A percentile compares a stretch with the other conserved stretches of the same genome.
Conservation (phyloP, 2,113 vertebrate species). For the Crotophaga sulcirostris region DNA sequence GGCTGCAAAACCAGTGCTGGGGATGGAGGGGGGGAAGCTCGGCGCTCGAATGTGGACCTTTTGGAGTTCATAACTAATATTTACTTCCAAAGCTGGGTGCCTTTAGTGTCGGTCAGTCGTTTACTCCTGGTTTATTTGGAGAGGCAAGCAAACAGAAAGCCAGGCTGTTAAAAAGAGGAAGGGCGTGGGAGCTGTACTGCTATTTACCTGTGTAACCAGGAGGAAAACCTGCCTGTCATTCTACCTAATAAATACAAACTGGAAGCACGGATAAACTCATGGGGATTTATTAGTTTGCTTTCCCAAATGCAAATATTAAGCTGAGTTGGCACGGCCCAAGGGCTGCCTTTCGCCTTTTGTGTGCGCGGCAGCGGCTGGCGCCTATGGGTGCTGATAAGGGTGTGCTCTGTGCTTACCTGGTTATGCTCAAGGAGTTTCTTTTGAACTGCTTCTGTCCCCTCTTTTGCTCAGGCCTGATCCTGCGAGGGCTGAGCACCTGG, state of each 20-base stretch:
- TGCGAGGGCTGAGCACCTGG: background rate
- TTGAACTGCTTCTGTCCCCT: background rate
- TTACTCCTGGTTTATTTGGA: background rate
- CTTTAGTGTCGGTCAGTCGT: background rate
- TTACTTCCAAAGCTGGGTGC: constrained; percentile 17
- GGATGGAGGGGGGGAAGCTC: background rate
- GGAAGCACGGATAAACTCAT: background rate
- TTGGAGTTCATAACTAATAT: background rate
- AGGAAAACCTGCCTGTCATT: constrained; percentile 5
- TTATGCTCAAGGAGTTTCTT: background rate
- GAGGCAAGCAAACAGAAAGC: constrained; percentile 1
- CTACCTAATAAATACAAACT: constrained; percentile 45
- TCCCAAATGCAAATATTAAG: constrained; percentile 65
- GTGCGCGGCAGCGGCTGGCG: background rate
- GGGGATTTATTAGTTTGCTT: constrained; percentile 75
- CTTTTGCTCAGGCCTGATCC: background rate
- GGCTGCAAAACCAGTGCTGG: accelerated
- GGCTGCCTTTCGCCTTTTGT: constrained; percentile 56
- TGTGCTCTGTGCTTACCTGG: background rate
- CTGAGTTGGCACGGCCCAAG: background rate
- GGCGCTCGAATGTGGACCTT: accelerated
- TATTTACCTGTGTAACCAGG: constrained; percentile 24
- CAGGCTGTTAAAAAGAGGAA: background rate
- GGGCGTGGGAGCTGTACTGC: background rate
- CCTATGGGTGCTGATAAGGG: background rate